Evolutionary conservation across 2,888 invertebrate species (phyloP), one percentile per base, ranked within the genome.

Genomic region (Orgyia antiqua): DNA sequence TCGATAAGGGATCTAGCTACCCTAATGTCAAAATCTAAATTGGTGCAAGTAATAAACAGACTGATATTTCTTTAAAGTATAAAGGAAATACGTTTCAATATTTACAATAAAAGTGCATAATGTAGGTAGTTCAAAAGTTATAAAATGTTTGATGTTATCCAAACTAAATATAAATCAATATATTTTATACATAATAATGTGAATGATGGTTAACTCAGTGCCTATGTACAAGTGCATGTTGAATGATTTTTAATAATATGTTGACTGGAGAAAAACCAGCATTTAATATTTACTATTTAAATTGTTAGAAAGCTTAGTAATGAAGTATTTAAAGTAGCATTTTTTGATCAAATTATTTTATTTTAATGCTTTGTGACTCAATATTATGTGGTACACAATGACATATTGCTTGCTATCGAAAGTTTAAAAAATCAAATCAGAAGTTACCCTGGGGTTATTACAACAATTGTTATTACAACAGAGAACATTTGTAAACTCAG

Each of bases 311-410:
- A 58, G 80, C 80, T 79, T 84, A 78, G 71, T 71, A 66, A 75
- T 71, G 67, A 70, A 71, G 70, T 76, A 74, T 76, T 70, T 70
- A 73, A 70, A 62, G 77, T 79, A 76, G 80, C 69, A 76, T 76
- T 77, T 77, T 79, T 80, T 82, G 74, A 79, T 78, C 73, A 78
- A 76, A 79, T 73, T 68, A 73, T 78, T 73, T 79, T 75, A 73
- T 73, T 78, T 68, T 68, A 68, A 66, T 70, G 78, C 80, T 82
- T 78, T 66, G 73, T 75, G 74, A 79, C 60, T 76, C 71, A 73
- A 71, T 73, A 77, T 68, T 71, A 75, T 69, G 63, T 72, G 68
- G 71, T 74, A 71, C 69, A 76, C 66, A 60, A 68, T 72, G 61
- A 65, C 72, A 68, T 72, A 70, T 70, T 66, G 69, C 71, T 74